Base-by-base conservation (phyloP, 2,113 vertebrate species). In the Oncorhynchus nerka region DNA sequence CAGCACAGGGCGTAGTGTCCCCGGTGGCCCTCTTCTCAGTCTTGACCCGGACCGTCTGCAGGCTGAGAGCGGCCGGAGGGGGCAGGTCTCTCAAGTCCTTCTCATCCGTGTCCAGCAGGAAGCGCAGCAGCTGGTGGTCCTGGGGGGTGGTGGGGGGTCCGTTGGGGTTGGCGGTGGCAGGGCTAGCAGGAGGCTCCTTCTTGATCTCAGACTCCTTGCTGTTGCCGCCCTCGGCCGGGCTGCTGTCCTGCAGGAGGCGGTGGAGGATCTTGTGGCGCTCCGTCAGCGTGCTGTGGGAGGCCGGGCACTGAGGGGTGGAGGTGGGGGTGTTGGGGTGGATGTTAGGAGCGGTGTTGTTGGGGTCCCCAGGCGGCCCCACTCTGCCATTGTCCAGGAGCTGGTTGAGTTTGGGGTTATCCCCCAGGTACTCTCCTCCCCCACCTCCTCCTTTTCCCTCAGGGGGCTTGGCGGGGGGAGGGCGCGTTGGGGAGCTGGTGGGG, bases 181-280 rank as follows among this genome's bases (percentile, higher is more conserved):
- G 88, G 72, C 93, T 89, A 69, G 84, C 77, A 1, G 90, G 81
- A 5, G 81, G 30, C 79, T 97, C 96, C 88, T 94, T 97, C 91
- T 98, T 98, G 70, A 94, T 82, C 45, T 92, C 90, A 0, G 83
- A n/a, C 5, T 93, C 86, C 24, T 71, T 87, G 48, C 79, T 86
- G 77, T 70, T 70, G 0, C 49, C 24, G 69, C 57, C 83, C 0
- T 92, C 92, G 70, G 94, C 87, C 62, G 92, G 96, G 80, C 96
- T 97, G n/a, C 91, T 96, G 90, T 99, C 97, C 87, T 97, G 96
- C 19, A 99, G 94, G 71, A 99, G 95, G 55, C 95, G 91, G 80
- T 98, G 97, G 22, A 99, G 89, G 68, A 99, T 98, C 91, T 98
- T 99, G 84, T 98, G 97, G 4, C 97, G 89, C 75, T 98, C 95